A percentile compares a stretch with the other conserved stretches of the same genome.
Evolutionary conservation across 2,797 vertebrate genomes (phyloP).

Genomic region (Mus caroli): DNA sequence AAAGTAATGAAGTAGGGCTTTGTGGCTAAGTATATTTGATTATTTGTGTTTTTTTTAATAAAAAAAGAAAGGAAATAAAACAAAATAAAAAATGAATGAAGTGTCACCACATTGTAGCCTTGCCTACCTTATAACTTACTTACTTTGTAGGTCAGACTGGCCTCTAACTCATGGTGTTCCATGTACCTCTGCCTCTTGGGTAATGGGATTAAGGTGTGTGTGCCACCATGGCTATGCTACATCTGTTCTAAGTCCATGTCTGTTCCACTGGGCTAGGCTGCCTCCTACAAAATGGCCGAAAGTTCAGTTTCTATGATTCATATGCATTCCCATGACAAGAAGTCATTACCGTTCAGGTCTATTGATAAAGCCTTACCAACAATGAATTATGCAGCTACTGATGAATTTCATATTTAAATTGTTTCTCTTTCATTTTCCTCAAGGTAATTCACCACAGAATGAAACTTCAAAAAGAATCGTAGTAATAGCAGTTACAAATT

Average conservation of each 20-base stretch:
- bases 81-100: not conserved
- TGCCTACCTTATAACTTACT: not conserved
- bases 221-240: not conserved
- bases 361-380: not conserved
- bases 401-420: not conserved
- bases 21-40: not conserved
- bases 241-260: not conserved
- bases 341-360: not conserved
- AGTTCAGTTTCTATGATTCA: not conserved
- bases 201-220: not conserved
- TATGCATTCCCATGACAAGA: not conserved
- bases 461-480: not conserved
- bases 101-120: not conserved
- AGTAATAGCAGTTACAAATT: too few species aligned
- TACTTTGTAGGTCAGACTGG: not conserved
- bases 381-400: not conserved
- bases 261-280: not conserved
- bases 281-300: not conserved
- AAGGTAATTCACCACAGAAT: not conserved
- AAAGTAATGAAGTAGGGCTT: not conserved
- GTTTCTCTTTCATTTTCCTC: not conserved
- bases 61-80: not conserved
- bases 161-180: not conserved
- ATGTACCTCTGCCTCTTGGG: not conserved
- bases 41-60: not conserved